Base-by-base conservation (phyloP, 2,113 vertebrate genomes). In the Callocephalon fimbriatum region DNA sequence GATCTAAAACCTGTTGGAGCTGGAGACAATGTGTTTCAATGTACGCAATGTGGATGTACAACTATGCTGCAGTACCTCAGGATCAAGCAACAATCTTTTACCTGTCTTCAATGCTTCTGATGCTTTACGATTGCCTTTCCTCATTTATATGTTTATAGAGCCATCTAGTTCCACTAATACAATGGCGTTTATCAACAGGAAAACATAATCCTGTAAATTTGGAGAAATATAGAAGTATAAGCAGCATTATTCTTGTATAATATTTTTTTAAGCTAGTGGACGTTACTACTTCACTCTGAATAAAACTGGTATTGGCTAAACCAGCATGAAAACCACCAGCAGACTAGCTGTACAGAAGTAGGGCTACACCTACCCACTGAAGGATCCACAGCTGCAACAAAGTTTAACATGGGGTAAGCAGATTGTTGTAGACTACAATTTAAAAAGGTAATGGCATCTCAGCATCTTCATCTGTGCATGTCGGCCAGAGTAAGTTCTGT, bases 381-480 rank as follows among this genome's bases (percentile, higher is more conserved):
- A 89, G 50, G 54, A 80, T 48, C 31, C n/a, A 19, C 89, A 74
- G 40, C 37, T 58, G 90, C 68, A 76, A 8, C 25, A 31, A 71
- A 80, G 48, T 80, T 74, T 80, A 70, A 21, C 12, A 5, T 2
- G 17, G 31, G 63, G 45, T 73, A 66, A 95, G 73, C 35, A 62
- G 68, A 65, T 77, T 45, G 45, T 62, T 85, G 37, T 26, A 56
- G 38, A 66, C 37, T 26, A 22, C 21, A 32, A 20, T 73, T 92
- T 47, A 31, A 61, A 80, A 83, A 68, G n/a, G 53, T 65, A 76
- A 56, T 3, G 23, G 59, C 35, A 68, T 40, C 67, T 38, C 45
- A 32, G 31, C 0, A 0, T 35, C 59, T 62, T 73, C 23, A 9
- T 26, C 45, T 73, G 35, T 50, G 5, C 32, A 10, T 1, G 1